Conservation (phyloP, 2,797 vertebrate species). For the Microhierax caerulescens region DNA sequence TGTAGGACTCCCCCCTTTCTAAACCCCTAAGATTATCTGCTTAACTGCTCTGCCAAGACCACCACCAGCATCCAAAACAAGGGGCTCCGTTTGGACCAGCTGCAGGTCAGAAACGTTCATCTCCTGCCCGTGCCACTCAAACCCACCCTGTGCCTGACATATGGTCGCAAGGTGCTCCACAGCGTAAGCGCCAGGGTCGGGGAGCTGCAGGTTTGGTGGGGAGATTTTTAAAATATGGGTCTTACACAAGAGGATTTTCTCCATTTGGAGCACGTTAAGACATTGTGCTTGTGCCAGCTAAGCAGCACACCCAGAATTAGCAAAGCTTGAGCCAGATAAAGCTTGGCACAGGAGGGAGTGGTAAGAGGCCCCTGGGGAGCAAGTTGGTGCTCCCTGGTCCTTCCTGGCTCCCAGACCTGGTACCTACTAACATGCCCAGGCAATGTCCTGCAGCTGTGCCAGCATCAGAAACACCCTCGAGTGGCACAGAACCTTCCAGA, state of each 20-base stretch:
- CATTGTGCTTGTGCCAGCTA: background rate
- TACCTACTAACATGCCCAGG: rapidly evolving
- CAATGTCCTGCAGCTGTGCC: background rate
- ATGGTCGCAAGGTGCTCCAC: background rate
- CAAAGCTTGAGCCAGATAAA: background rate
- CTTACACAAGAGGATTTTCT: background rate
- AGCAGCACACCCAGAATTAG: background rate
- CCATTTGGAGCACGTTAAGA: background rate
- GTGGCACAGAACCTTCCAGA: rapidly evolving
- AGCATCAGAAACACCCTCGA: background rate
- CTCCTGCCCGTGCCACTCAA: background rate
- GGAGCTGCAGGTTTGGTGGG: background rate
- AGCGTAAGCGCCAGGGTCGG: rapidly evolving
- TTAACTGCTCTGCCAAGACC: background rate
- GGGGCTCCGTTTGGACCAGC: background rate
- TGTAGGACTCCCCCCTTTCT: background rate
- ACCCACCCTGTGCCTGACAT: background rate
- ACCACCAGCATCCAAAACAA: background rate
- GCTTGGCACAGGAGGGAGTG: background rate
- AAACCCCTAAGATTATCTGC: background rate
- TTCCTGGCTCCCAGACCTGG: background rate
- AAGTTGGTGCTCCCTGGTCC: background rate
- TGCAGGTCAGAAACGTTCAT: background rate
- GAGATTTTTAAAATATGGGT: background rate
- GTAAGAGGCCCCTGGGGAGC: background rate